These are phyloP conservation scores for Chionis minor DNA, from an alignment of 2,113 vertebrate genomes.

Conservation along the genomic window DNA sequence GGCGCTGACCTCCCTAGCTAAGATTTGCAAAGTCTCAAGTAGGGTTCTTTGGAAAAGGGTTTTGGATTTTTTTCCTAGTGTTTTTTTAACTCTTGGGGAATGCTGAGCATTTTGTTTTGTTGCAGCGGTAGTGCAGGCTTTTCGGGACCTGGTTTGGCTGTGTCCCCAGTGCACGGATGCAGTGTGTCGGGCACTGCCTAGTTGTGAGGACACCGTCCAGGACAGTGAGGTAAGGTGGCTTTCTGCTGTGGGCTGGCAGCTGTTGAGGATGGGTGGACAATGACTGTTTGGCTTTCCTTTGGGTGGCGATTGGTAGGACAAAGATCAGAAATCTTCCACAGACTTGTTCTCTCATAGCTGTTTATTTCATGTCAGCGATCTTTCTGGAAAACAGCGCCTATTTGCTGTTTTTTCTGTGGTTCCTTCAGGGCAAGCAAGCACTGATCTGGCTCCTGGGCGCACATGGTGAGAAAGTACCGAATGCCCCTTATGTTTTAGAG, in stretches of 20 bases:
- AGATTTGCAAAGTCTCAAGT: background rate
- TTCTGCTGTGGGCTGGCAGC: background rate
- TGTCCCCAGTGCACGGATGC: slow-evolving; percentile 87
- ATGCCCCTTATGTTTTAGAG: slow-evolving; percentile 90
- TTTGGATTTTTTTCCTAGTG: background rate
- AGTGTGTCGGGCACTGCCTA: slow-evolving; percentile 84
- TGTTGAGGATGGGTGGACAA: background rate
- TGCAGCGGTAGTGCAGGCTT: slow-evolving; percentile 89
- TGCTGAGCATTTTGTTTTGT: background rate
- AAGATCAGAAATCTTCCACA: background rate
- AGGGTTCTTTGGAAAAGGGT: background rate
- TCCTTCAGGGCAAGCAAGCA: slow-evolving; percentile 87
- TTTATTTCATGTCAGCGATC: rapidly evolving
- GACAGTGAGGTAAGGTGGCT: slow-evolving; percentile 83
- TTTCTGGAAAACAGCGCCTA: background rate
- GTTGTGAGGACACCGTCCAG: slow-evolving; percentile 87
- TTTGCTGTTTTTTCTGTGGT: background rate
- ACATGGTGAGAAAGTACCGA: slow-evolving; percentile 83
- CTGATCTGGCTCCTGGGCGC: slow-evolving; percentile 91
- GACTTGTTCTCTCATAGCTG: rapidly evolving
- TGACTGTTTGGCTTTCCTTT: background rate
- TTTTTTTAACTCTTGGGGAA: background rate
- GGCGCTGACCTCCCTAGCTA: background rate
- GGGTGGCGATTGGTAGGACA: background rate
- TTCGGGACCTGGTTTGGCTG: slow-evolving; percentile 93